Percentiles rank a stretch among this genome's conserved stretches.
These are phyloP conservation scores for Calliopum simillimum DNA, from an alignment of 2,888 invertebrate species.

Conservation along the genomic window DNA sequence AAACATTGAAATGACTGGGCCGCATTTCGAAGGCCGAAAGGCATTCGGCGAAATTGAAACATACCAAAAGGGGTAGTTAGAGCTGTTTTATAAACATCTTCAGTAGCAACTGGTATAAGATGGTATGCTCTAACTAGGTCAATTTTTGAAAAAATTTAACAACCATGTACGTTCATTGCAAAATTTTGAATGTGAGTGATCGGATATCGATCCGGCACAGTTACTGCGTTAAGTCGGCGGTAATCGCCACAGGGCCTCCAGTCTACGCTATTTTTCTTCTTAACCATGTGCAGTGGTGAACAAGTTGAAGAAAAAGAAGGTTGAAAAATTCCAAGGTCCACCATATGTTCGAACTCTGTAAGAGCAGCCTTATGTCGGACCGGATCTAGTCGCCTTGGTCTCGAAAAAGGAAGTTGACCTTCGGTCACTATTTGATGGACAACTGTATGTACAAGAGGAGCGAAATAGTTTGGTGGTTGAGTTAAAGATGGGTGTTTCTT, in stretches of 20 bases:
- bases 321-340: constrained; percentile 43
- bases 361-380: constrained; percentile 26
- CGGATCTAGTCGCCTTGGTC: constrained; percentile 49
- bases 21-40: constrained; percentile 54
- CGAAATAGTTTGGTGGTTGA: too few species aligned
- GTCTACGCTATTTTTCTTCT: constrained; percentile 40
- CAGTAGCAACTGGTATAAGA: constrained; percentile 57
- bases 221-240: too few species aligned
- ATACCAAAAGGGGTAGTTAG: constrained; percentile 61
- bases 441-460: background rate
- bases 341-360: constrained; percentile 33
- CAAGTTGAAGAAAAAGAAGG: too few species aligned
- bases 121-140: constrained; percentile 56
- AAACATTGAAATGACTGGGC: constrained; percentile 61
- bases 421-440: constrained; percentile 21
- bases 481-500: too few species aligned
- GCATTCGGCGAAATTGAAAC: constrained; percentile 57
- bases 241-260: too few species aligned
- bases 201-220: too few species aligned
- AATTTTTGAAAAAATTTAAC: too few species aligned
- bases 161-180: too few species aligned
- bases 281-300: background rate
- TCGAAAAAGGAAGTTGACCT: constrained; percentile 27
- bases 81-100: constrained; percentile 60
- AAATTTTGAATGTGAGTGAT: too few species aligned